Evolutionary conservation across 2,888 invertebrate genomes (phyloP).

Genomic region (Smittia sp.): DNA sequence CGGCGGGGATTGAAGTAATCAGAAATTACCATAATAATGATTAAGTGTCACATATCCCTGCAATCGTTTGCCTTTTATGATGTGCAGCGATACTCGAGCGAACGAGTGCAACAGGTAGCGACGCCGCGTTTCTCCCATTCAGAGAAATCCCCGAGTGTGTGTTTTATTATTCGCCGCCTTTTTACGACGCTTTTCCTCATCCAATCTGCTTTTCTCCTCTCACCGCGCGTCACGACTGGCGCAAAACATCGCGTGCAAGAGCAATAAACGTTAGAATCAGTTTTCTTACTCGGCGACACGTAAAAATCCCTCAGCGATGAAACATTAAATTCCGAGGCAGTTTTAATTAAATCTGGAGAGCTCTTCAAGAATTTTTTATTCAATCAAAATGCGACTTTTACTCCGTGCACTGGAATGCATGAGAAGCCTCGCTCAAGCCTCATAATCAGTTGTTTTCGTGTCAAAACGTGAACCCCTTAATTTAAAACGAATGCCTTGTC

Average conservation of each 20-base stretch:
- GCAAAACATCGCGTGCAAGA: constrained; percentile 27
- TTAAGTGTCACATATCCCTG: constrained; percentile 13
- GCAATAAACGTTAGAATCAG: constrained; percentile 29
- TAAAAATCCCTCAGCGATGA: neutral
- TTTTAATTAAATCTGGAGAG: constrained; percentile 8
- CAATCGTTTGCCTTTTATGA: constrained; percentile 4
- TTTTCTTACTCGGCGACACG: neutral
- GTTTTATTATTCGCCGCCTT: constrained; percentile 41
- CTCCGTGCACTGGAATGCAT: neutral
- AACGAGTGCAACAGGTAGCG: constrained; percentile 35
- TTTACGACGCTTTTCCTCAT: constrained; percentile 35
- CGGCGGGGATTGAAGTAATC: neutral
- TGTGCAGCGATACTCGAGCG: neutral
- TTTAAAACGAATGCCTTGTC: neutral
- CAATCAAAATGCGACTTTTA: neutral
- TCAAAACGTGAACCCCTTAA: no score
- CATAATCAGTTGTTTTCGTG: neutral
- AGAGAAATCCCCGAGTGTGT: constrained; percentile 39
- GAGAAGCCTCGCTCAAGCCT: neutral
- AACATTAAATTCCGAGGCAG: neutral
- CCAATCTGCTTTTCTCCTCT: neutral
- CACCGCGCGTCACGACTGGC: constrained; percentile 6
- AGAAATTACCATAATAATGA: constrained; percentile 26
- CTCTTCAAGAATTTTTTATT: neutral
- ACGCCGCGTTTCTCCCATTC: constrained; percentile 21